These are phyloP conservation scores for Aleiodes sp. DNA, from an alignment of 1,140 invertebrate species.

Conservation along the genomic window DNA sequence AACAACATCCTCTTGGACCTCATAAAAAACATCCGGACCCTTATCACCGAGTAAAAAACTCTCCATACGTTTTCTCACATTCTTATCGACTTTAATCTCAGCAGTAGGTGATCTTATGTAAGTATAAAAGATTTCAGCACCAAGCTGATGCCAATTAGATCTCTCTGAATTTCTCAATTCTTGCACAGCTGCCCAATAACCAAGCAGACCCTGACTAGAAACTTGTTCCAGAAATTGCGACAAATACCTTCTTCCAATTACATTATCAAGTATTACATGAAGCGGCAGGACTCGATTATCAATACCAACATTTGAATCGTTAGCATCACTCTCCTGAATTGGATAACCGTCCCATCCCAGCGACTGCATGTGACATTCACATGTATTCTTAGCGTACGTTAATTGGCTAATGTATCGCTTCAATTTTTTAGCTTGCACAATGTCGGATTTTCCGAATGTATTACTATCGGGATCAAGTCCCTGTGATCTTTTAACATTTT, in stretches of 20 bases:
- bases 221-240: slow-evolving; percentile 84
- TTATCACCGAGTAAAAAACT: slow-evolving; percentile 86
- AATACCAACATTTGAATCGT: slow-evolving; percentile 45
- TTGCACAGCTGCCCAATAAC: slow-evolving; percentile 90
- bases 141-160: slow-evolving; percentile 85
- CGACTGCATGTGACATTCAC: slow-evolving; percentile 80
- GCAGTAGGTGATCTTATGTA: slow-evolving; percentile 82
- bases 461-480: slow-evolving; percentile 78
- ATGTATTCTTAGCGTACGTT: slow-evolving; percentile 83
- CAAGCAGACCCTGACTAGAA: slow-evolving; percentile 80
- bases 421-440: slow-evolving; percentile 76
- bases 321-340: slow-evolving; percentile 55
- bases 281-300: slow-evolving; percentile 69
- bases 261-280: slow-evolving; percentile 74
- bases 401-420: slow-evolving; percentile 84
- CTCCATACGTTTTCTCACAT: slow-evolving; percentile 83
- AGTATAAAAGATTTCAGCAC: slow-evolving; percentile 89
- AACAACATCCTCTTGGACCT: slow-evolving; percentile 83
- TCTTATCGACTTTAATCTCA: slow-evolving; percentile 82
- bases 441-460: slow-evolving; percentile 73
- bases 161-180: slow-evolving; percentile 79
- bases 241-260: slow-evolving; percentile 77
- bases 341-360: slow-evolving; percentile 84
- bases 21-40: slow-evolving; percentile 88
- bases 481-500: slow-evolving; percentile 87